Base-by-base conservation (phyloP, 2,888 invertebrate species). In the Xylota segnis region DNA sequence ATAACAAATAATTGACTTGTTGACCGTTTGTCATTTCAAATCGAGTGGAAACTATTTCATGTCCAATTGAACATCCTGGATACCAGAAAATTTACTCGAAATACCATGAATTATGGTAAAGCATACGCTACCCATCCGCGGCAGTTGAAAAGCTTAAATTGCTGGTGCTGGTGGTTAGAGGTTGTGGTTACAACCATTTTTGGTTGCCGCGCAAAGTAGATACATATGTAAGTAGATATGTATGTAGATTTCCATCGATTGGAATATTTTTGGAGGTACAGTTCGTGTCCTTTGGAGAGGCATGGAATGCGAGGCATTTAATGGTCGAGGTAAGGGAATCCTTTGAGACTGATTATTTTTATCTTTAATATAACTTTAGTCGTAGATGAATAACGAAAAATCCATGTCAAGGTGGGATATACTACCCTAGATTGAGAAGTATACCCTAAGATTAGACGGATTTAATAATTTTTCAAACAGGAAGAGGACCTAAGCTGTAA, bases 41-140 rank as follows among this genome's bases (percentile, higher is more conserved):
- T 54, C 54, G 32, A 54, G 12, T 32, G 54, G 54, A 54, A 54
- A 54, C 29, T 29, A 54, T 54, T 54, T 54, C 29, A 29, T 54
- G 54, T 54, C 32, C 54, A 54, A 54, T 54, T 54, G 54, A 54
- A 9, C 32, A 54, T 23, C 29, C 29, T 12, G 32, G 32, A 14
- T 14, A 54, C n/a, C 14, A n/a, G 29, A 23, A 23, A 12, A 50
- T 50, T 50, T 50, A 23, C 50, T 27, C 9, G 43, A 7, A 43
- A 43, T 43, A 14, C 43, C 43, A 43, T 43, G 54, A 54, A 54
- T 32, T 54, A 54, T 32, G 29, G 18, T 9, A 5, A 4, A 5
- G 43, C 18, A 18, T 47, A 18, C 18, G 47, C 18, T 18, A 12
- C 40, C 40, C 12, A n/a, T 14, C 43, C 50, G 5, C 9, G 12